Percentiles rank a stretch among this genome's conserved stretches.
Conservation (phyloP, 2,888 invertebrate genomes). For the Odontomyia ornata region DNA sequence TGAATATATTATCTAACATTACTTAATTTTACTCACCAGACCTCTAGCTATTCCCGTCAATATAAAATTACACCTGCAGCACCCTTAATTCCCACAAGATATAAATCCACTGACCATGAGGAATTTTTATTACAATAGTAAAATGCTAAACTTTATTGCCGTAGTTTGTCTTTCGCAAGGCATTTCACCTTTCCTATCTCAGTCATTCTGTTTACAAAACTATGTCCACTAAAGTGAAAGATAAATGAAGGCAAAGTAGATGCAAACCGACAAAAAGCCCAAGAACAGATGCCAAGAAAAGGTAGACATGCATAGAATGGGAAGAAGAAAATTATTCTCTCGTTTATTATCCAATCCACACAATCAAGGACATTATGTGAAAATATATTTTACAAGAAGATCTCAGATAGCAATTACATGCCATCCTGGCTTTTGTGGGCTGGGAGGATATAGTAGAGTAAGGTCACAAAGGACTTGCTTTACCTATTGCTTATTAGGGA, state of each 20-base stretch:
- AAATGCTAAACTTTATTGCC: constrained; percentile 33
- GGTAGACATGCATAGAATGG: not conserved
- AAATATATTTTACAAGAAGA: constrained; percentile 2
- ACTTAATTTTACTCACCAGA: too few species aligned
- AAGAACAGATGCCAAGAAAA: not conserved
- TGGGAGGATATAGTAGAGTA: not conserved
- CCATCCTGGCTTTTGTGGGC: too few species aligned
- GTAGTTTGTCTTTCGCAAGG: constrained; percentile 26
- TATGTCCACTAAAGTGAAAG: not conserved
- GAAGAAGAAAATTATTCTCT: not conserved
- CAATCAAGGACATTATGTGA: constrained; percentile 17
- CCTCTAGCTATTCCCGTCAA: not conserved
- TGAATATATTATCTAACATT: too few species aligned
- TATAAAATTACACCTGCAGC: constrained; percentile 14
- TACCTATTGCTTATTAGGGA: not conserved
- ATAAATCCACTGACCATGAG: constrained; percentile 34
- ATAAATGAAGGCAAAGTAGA: not conserved
- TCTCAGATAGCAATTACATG: not conserved
- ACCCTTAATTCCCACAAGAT: not conserved
- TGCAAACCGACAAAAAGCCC: not conserved
- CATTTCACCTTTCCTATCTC: not conserved
- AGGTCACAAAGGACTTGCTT: constrained; percentile 6
- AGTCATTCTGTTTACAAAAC: not conserved
- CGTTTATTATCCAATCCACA: not conserved
- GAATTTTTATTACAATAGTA: constrained; percentile 36